Percentiles rank a stretch among this genome's conserved stretches.
Conservation (phyloP, 2,888 invertebrate species). For the Apocheima hispidaria region DNA sequence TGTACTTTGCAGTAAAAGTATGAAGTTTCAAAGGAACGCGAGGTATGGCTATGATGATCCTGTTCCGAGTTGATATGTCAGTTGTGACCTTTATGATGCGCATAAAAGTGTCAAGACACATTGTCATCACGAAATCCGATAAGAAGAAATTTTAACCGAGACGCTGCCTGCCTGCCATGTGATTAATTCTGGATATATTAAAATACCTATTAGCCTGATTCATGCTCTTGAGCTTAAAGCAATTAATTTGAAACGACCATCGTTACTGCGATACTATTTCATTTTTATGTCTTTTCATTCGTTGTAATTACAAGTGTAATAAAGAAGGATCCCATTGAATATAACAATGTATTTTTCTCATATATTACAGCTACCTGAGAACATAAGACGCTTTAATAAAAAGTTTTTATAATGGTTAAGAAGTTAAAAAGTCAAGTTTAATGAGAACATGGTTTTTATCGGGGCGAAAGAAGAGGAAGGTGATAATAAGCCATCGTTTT, state of each 20-base stretch:
- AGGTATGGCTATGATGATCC: too few relatives aligned
- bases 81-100: too few relatives aligned
- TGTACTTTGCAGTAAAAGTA: too few relatives aligned
- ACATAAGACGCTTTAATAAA: conserved; percentile 20
- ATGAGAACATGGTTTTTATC: conserved; percentile 64
- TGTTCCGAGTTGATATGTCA: too few relatives aligned
- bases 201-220: background rate
- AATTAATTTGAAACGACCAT: conserved; percentile 2
- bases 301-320: conserved; percentile 7
- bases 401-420: conserved; percentile 47
- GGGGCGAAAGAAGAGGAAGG: conserved; percentile 56
- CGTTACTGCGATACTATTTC: conserved; percentile 3
- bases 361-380: conserved; percentile 32
- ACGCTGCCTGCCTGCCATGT: too few relatives aligned
- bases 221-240: background rate
- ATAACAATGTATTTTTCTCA: conserved; percentile 19
- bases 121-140: background rate
- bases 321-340: conserved; percentile 9
- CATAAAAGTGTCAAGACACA: background rate
- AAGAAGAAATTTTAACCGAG: too few relatives aligned
- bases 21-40: too few relatives aligned
- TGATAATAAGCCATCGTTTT: conserved; percentile 68
- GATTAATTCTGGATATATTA: background rate
- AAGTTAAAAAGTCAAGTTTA: conserved; percentile 50
- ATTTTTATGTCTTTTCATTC: conserved; percentile 18